Evolutionary conservation across 1,140 invertebrate genomes (phyloP).

Genomic region (Bombus soroeensis): DNA sequence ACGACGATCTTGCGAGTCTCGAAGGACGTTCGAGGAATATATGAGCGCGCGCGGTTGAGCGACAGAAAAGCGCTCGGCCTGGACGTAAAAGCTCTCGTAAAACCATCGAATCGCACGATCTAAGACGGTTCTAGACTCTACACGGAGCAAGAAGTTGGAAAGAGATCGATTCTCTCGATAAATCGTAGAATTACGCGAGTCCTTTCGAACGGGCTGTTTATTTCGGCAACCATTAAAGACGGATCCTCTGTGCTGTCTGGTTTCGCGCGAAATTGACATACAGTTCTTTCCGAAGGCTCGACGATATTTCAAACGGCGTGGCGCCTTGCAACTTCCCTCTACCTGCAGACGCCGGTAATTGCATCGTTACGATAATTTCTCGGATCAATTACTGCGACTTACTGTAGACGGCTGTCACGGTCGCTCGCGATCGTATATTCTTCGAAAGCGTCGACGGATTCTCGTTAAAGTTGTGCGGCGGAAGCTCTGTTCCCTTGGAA

Average conservation of each 20-base stretch:
- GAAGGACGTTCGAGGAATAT: constrained; percentile 45
- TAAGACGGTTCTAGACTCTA: not conserved
- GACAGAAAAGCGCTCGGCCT: constrained; percentile 18
- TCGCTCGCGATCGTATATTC: constrained; percentile 38
- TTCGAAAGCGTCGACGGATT: constrained; percentile 30
- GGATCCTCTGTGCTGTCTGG: not conserved
- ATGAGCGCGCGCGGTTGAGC: constrained; percentile 23
- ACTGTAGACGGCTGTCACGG: not conserved
- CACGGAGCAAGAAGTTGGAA: not conserved
- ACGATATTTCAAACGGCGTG: not conserved
- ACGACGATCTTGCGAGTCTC: constrained; percentile 3
- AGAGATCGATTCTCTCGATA: not conserved
- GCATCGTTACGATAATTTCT: constrained; percentile 15
- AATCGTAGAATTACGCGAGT: not conserved
- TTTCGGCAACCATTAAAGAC: too few species aligned
- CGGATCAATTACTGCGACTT: constrained; percentile 35
- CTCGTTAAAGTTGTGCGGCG: constrained; percentile 33
- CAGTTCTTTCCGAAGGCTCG: not conserved
- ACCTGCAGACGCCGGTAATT: constrained; percentile 3
- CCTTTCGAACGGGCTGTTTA: too few species aligned
- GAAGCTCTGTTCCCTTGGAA: not conserved
- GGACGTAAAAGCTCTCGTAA: constrained; percentile 42
- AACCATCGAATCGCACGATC: constrained; percentile 4
- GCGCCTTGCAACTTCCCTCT: not conserved
- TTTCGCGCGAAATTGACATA: not conserved